phyloP scores from a whole-genome alignment of 2,113 vertebrate genomes.

The Gallinago paraguaiae region DNA sequence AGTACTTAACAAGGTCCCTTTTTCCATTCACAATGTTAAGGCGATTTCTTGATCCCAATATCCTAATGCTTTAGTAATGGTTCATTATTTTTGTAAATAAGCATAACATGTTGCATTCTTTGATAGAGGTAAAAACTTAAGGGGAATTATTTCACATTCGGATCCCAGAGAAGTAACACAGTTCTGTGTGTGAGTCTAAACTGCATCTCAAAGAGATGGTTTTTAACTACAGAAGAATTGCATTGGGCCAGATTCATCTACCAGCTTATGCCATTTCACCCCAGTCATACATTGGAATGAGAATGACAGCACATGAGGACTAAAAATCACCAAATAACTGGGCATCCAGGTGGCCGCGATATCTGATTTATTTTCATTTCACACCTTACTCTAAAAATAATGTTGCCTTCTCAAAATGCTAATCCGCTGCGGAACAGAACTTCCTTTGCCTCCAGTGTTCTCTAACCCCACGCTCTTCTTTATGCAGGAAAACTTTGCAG shows the following conservation, averaged over 20 bases:
- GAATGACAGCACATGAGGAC: not conserved
- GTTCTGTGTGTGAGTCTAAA: not conserved
- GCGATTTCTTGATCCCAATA: not conserved
- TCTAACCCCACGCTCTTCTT: not conserved
- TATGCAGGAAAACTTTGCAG: slow-evolving; percentile 77
- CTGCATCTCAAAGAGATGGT: not conserved
- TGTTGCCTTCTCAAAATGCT: not conserved
- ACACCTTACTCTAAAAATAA: not conserved
- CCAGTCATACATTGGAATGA: not conserved
- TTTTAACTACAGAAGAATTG: not conserved
- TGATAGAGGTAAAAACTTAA: not conserved
- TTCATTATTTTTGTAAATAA: not conserved
- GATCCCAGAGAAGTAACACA: not conserved
- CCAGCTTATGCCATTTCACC: not conserved
- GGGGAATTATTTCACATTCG: not conserved
- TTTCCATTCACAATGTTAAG: not conserved
- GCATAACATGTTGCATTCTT: not conserved
- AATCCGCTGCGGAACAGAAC: not conserved
- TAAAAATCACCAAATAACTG: not conserved
- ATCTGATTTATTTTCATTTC: not conserved
- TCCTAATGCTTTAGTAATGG: not conserved
- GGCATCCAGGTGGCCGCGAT: not conserved
- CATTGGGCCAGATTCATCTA: not conserved
- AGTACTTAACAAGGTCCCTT: not conserved
- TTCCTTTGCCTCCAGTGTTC: not conserved